These are phyloP conservation scores for Chanos chanos DNA, from an alignment of 2,797 vertebrate genomes.

Conservation along the genomic window DNA sequence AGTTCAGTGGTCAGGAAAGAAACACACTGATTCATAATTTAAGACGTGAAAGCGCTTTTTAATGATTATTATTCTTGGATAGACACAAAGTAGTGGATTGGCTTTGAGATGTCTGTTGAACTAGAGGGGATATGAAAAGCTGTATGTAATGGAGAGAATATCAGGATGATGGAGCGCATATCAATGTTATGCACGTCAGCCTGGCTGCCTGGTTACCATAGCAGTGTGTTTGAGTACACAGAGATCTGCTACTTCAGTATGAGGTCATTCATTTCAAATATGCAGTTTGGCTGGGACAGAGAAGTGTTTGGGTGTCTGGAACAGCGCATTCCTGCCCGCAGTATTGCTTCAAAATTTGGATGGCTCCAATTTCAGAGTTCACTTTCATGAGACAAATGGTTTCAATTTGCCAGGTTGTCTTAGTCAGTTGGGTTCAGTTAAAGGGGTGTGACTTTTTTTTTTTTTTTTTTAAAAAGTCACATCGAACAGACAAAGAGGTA, in stretches of 20 bases:
- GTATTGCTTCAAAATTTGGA: conserved; percentile 37
- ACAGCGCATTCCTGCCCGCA: conserved; percentile 52
- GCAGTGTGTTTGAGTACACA: conserved; percentile 48
- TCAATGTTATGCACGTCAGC: conserved; percentile 36
- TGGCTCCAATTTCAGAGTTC: conserved; percentile 32
- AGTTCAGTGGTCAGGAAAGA: conserved; percentile 15
- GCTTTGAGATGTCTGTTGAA: conserved; percentile 22
- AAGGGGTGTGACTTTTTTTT: background rate
- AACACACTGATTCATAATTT: background rate
- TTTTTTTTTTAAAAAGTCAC: too few species aligned
- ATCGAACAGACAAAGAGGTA: background rate
- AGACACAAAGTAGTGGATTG: conserved; percentile 25
- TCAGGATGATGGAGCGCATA: too few species aligned
- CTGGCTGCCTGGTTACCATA: conserved; percentile 42
- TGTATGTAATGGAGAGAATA: conserved; percentile 21
- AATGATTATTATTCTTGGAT: conserved; percentile 6
- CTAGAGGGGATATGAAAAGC: conserved; percentile 32
- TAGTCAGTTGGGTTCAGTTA: too few species aligned
- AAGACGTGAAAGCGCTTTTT: conserved; percentile 2
- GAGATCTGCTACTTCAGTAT: conserved; percentile 37
- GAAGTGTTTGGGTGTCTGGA: conserved; percentile 87
- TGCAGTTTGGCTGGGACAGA: conserved; percentile 76
- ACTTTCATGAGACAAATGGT: conserved; percentile 9
- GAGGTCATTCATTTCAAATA: conserved; percentile 80
- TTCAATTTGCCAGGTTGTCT: background rate